Percentiles rank a stretch among this genome's conserved stretches.
Evolutionary conservation across 2,888 invertebrate species (phyloP).

Genomic region (Oscheius sp.): DNA sequence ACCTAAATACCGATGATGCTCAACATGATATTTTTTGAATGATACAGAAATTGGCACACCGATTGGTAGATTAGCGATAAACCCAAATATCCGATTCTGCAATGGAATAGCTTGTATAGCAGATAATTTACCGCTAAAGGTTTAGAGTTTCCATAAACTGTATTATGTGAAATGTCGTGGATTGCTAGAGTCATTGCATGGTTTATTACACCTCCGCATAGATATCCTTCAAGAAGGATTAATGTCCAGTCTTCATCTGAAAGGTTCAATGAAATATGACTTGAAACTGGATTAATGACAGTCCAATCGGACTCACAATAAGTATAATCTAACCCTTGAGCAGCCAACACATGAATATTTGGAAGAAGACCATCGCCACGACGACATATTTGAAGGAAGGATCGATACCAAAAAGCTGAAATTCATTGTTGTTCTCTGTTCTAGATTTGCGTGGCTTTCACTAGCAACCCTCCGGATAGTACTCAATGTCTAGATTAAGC

Average conservation of each 20-base stretch:
- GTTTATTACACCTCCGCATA: slow-evolving; percentile 93
- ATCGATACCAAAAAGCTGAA: slow-evolving; percentile 65
- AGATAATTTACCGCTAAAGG: slow-evolving; percentile 42
- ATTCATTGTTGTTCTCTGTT: background rate
- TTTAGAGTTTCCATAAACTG: slow-evolving; percentile 86
- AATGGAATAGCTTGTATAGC: slow-evolving; percentile 14
- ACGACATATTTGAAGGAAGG: slow-evolving; percentile 62
- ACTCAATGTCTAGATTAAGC: too few relatives aligned
- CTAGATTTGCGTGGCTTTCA: too few relatives aligned
- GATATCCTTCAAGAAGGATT: slow-evolving; percentile 84
- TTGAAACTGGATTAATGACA: too few relatives aligned
- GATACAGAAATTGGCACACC: slow-evolving; percentile 93
- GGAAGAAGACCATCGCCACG: slow-evolving; percentile 54
- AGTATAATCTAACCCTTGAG: slow-evolving; percentile 42
- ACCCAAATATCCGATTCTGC: slow-evolving; percentile 85
- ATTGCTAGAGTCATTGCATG: slow-evolving; percentile 93
- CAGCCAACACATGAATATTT: slow-evolving; percentile 61
- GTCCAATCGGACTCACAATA: slow-evolving; percentile 4
- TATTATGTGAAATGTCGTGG: slow-evolving; percentile 95
- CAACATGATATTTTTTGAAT: slow-evolving; percentile 92
- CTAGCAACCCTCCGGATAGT: too few relatives aligned
- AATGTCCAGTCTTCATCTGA: slow-evolving; percentile 80
- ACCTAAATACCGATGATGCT: slow-evolving; percentile 85
- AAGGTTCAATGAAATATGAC: too few relatives aligned
- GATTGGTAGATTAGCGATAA: slow-evolving; percentile 93